Evolutionary conservation across 2,888 invertebrate genomes (phyloP), one percentile per base, ranked within the genome.

Genomic region (Ellobium chinense): DNA sequence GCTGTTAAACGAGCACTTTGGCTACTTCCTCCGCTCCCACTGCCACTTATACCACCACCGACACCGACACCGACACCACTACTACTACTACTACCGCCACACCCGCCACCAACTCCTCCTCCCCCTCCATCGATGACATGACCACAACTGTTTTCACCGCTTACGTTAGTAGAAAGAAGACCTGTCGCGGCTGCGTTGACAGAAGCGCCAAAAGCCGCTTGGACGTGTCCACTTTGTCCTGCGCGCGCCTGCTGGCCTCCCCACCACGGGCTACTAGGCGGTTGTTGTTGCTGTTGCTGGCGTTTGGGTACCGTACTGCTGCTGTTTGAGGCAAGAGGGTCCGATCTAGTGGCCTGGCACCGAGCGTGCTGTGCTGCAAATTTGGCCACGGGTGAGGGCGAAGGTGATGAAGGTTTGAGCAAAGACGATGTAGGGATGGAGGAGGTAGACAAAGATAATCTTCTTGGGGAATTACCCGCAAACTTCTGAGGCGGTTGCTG

Each of bases 301-400:
- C 72, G 78, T 54, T 63, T 62, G 0, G 65, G 34, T 21, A 34
- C 37, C 1, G 46, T 14, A 34, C 54, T 31, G 24, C 14, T n/a
- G n/a, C 60, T n/a, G 21, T 5, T 14, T 24, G 56, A 34, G 5
- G 66, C 66, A 34, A 65, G 21, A 7, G 78, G 78, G 37, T 78
- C 78, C 7, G 78, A 78, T 31, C 29, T 78, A 29, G 78, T 78
- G 56, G 78, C 78, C 14, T 72, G 34, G 31, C 78, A 78, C 2
- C 27, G 63, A n/a, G 72, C 12, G 78, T 78, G 78, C 21, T 27
- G 36, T 14, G 34, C 31, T 27, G 65, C 65, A 29, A 72, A 63
- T 12, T 29, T 60, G 36, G 54, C 56, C 12, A 60, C 29, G 1
- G 66, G 58, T 12, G 80, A 74, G 3, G 63, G 75, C n/a, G n/a